Evolutionary conservation across 1,140 invertebrate genomes (phyloP).

Genomic region (Drosophila sp.): DNA sequence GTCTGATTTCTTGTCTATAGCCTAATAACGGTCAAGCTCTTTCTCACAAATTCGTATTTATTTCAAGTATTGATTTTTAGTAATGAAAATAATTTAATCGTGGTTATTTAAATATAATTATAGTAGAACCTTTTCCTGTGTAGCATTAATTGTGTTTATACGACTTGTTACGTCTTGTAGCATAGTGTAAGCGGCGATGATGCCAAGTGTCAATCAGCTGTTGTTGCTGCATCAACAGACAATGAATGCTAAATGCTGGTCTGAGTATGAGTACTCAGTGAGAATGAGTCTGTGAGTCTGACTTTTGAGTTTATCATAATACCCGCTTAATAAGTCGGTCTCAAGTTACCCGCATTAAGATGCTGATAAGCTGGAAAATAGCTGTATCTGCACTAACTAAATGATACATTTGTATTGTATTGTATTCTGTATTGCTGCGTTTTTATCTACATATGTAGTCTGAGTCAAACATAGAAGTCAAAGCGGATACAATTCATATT

Average conservation of each 20-base stretch:
- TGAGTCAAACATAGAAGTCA: conserved; percentile 54
- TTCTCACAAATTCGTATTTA: no score
- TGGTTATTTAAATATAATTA: no score
- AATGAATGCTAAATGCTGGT: conserved; percentile 33
- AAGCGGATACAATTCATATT: conserved; percentile 52
- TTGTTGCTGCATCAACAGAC: conserved; percentile 32
- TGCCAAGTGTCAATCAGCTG: conserved; percentile 52
- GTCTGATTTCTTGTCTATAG: no score
- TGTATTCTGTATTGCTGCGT: no score
- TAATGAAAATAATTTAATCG: no score
- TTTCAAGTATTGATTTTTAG: no score
- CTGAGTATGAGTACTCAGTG: not conserved
- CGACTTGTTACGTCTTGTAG: not conserved
- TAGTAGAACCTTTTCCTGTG: no score
- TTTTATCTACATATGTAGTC: conserved; percentile 17
- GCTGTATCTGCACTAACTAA: conserved; percentile 24
- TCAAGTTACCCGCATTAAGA: conserved; percentile 57
- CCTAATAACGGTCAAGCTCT: no score
- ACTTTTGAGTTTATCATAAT: conserved; percentile 53
- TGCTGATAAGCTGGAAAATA: conserved; percentile 53
- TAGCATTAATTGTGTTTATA: not conserved
- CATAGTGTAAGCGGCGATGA: conserved; percentile 33
- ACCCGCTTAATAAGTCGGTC: conserved; percentile 54
- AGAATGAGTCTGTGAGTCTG: conserved; percentile 6
- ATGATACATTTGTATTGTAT: conserved; percentile 61